Evolutionary conservation across 2,888 invertebrate species (phyloP).

Genomic region (Portevinia maculata): DNA sequence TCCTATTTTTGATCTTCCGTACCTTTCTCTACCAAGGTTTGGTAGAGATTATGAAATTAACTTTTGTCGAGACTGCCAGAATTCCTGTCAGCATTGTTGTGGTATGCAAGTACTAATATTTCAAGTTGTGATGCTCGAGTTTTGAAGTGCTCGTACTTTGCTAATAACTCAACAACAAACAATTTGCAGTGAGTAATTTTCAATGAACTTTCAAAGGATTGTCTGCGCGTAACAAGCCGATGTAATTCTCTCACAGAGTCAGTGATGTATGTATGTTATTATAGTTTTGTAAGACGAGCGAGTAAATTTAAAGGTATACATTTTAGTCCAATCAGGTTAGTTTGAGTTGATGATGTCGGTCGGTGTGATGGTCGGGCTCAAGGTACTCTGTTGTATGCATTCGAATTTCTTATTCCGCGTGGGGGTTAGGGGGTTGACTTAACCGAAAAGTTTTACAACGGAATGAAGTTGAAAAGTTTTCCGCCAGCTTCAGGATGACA

Average conservation of each 20-base stretch:
- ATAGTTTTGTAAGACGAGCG: not conserved
- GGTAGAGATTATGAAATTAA: conserved; percentile 43
- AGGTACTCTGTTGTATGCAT: conserved; percentile 15
- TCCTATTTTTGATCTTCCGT: not conserved
- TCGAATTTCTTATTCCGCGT: conserved; percentile 14
- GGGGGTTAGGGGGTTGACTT: not conserved
- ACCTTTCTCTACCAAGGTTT: not conserved
- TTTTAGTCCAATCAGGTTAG: conserved; percentile 24
- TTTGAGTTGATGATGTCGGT: conserved; percentile 12
- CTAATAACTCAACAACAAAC: conserved; percentile 47
- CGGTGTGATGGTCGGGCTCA: not conserved
- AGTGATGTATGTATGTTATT: not conserved
- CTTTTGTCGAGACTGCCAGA: conserved; percentile 26
- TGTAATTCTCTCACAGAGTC: not conserved
- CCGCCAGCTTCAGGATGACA: conserved; percentile 23
- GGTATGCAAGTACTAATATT: conserved; percentile 13
- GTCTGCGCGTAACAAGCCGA: not conserved
- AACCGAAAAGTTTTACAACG: conserved; percentile 15
- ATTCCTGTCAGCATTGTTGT: conserved; percentile 9
- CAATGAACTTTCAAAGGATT: not conserved
- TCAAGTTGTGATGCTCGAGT: conserved; percentile 2
- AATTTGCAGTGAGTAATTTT: conserved; percentile 17
- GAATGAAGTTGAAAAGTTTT: conserved; percentile 13
- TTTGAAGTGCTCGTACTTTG: conserved; percentile 7
- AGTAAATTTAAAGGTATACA: conserved; percentile 1